Evolutionary conservation across 2,113 vertebrate species (phyloP).

Genomic region (Raja brachyura): DNA sequence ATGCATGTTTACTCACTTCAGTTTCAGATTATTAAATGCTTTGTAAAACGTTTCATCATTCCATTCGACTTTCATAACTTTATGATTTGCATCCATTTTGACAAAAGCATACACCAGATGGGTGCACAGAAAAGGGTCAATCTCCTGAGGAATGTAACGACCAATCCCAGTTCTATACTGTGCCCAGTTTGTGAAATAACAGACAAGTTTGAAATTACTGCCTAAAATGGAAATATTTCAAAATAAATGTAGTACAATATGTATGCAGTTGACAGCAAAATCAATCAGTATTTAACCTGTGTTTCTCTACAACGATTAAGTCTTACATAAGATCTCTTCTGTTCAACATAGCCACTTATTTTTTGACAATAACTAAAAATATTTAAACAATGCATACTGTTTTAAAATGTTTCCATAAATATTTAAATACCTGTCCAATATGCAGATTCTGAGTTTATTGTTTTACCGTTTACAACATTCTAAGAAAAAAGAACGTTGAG

Average conservation of each 20-base stretch:
- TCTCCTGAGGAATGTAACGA: slow-evolving; percentile 55
- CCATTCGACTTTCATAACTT: slow-evolving; percentile 53
- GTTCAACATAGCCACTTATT: not conserved
- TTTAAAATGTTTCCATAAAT: not conserved
- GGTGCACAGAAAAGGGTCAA: slow-evolving; percentile 66
- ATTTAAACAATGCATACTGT: not conserved
- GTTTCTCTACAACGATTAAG: not conserved
- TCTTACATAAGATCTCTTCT: not conserved
- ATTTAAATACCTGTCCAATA: not conserved
- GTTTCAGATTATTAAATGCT: slow-evolving; percentile 55
- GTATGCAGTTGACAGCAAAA: not conserved
- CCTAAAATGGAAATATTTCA: slow-evolving; percentile 44
- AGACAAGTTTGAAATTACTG: slow-evolving; percentile 59
- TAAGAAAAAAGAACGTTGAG: not conserved
- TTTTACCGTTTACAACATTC: not conserved
- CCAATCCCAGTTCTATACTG: slow-evolving; percentile 55
- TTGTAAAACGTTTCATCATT: slow-evolving; percentile 56
- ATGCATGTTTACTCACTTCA: slow-evolving; percentile 49
- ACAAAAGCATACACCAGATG: slow-evolving; percentile 60
- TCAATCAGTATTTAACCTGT: not conserved
- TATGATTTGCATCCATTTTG: slow-evolving; percentile 51
- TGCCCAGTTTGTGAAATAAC: slow-evolving; percentile 68
- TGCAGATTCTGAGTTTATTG: not conserved
- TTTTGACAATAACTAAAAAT: not conserved
- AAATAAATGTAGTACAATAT: not conserved